These are phyloP conservation scores for Ochotona curzoniae DNA, from an alignment of 2,113 vertebrate species.

Conservation along the genomic window DNA sequence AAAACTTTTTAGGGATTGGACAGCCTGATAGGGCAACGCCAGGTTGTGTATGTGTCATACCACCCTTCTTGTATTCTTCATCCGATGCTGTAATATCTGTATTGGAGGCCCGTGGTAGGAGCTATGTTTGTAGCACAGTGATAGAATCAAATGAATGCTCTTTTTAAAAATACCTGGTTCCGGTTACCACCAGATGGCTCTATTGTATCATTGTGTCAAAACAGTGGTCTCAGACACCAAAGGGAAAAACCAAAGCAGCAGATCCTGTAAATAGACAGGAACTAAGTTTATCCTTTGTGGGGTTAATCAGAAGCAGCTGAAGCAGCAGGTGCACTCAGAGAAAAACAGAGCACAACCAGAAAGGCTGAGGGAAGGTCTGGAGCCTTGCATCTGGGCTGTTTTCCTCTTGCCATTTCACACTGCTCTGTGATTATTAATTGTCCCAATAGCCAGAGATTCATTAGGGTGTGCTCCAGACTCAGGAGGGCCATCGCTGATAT, in stretches of 20 bases:
- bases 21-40: background rate
- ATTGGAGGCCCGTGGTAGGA: background rate
- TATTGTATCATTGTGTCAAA: conserved; percentile 63
- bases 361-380: background rate
- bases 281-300: background rate
- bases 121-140: too few species aligned
- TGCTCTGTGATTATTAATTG: background rate
- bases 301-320: conserved; percentile 29
- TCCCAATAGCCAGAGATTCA: background rate
- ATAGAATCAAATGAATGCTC: conserved; percentile 11
- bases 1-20: background rate
- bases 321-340: background rate
- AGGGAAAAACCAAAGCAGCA: conserved; percentile 19
- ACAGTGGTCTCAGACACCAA: background rate
- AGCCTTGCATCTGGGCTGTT: background rate
- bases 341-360: background rate
- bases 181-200: conserved; percentile 76
- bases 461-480: background rate
- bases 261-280: background rate
- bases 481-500: background rate
- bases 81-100: background rate
- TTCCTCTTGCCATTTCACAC: background rate
- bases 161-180: conserved; percentile 13
- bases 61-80: background rate
- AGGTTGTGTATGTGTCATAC: background rate